A percentile compares a stretch with the other conserved stretches of the same genome.
These are phyloP conservation scores for Pycnomerus fuliginosus DNA, from an alignment of 2,888 invertebrate genomes.

Conservation along the genomic window DNA sequence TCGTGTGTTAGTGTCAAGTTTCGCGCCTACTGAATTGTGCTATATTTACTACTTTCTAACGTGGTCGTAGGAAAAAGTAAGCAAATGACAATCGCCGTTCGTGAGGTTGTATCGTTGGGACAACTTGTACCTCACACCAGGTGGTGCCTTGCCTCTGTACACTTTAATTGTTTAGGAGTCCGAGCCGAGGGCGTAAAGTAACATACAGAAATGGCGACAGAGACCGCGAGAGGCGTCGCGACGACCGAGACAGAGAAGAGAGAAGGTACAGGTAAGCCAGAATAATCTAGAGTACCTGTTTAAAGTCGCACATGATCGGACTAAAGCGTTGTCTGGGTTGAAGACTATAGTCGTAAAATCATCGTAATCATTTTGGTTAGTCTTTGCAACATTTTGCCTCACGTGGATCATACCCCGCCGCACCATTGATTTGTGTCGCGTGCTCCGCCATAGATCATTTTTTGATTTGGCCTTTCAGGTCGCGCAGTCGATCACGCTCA, in stretches of 20 bases:
- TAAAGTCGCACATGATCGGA: slow-evolving; percentile 41
- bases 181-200: slow-evolving; percentile 49
- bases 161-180: slow-evolving; percentile 46
- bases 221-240: slow-evolving; percentile 48
- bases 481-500: slow-evolving; percentile 64
- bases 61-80: no score
- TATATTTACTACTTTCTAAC: no score
- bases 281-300: slow-evolving; percentile 23
- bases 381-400: slow-evolving; percentile 3
- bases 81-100: no score
- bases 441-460: slow-evolving; percentile 7
- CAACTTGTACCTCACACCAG: no score
- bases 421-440: background rate
- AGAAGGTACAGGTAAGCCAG: slow-evolving; percentile 45
- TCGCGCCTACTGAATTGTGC: no score
- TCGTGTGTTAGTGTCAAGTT: no score
- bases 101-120: no score
- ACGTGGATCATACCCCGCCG: slow-evolving; percentile 1
- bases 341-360: slow-evolving; percentile 20
- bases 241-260: slow-evolving; percentile 51
- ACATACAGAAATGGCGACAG: slow-evolving; percentile 48
- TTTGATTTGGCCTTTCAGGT: slow-evolving; percentile 47
- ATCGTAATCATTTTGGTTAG: background rate
- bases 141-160: no score
- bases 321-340: slow-evolving; percentile 42